phyloP scores from a whole-genome alignment of 2,113 vertebrate species.

The Dasyornis broadbenti region DNA sequence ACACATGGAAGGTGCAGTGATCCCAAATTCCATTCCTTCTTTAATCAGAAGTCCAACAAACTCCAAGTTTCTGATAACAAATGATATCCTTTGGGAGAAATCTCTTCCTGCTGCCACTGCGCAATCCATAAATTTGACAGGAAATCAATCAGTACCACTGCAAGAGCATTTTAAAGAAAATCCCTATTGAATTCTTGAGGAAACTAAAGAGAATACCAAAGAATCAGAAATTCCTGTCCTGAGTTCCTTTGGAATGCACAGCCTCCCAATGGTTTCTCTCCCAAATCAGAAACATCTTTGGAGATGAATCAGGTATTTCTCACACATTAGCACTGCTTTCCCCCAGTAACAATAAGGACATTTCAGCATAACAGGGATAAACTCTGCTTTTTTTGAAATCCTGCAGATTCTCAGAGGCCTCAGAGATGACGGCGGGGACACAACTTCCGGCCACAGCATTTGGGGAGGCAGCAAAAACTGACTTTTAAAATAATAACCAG shows the following conservation, averaged over 20 bases:
- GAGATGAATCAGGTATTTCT: neutral
- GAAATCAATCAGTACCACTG: conserved; percentile 41
- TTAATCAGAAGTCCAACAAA: conserved; percentile 8
- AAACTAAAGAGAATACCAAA: neutral
- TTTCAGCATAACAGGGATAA: neutral
- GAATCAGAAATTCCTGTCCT: neutral
- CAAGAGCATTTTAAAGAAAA: conserved; percentile 38
- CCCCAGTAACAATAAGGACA: neutral
- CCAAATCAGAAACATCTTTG: neutral
- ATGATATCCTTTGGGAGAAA: conserved; percentile 22
- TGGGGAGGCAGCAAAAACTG: neutral
- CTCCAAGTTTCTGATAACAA: neutral
- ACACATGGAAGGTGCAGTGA: neutral
- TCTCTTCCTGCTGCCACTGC: neutral
- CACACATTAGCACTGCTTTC: neutral
- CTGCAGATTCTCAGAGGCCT: neutral
- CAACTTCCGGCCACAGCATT: neutral
- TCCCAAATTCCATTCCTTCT: neutral
- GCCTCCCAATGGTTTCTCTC: neutral
- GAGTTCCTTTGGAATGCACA: neutral
- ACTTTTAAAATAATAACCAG: neutral
- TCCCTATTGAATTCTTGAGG: neutral
- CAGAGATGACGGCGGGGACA: neutral
- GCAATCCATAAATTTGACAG: conserved; percentile 43
- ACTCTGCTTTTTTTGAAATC: neutral